These are phyloP conservation scores for Pammene fasciana DNA, from an alignment of 2,888 invertebrate species.

Conservation along the genomic window DNA sequence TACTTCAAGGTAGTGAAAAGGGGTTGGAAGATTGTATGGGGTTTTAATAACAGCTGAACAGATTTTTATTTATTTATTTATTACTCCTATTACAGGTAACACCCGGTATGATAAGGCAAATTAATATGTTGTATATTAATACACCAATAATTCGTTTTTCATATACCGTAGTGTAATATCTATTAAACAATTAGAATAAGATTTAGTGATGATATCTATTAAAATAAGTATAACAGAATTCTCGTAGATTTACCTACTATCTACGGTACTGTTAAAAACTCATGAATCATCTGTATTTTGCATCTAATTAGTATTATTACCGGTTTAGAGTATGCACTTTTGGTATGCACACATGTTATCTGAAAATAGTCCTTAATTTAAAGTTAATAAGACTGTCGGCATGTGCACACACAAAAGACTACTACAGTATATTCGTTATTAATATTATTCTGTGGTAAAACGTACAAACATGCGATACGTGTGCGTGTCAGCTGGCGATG, in stretches of 20 bases:
- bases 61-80: no score
- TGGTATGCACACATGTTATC: neutral
- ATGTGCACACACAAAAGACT: neutral
- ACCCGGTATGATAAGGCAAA: no score
- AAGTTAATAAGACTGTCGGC: neutral
- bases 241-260: neutral
- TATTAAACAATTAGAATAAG: no score
- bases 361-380: conserved; percentile 3
- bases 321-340: conserved; percentile 12
- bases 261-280: conserved; percentile 3
- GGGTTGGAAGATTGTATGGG: no score
- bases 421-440: neutral
- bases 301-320: conserved; percentile 7
- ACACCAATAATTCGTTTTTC: no score
- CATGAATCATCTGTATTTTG: conserved; percentile 9
- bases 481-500: conserved; percentile 14
- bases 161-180: no score
- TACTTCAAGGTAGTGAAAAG: no score
- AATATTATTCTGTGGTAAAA: neutral
- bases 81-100: no score
- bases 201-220: no score
- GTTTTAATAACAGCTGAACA: no score
- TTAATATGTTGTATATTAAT: no score
- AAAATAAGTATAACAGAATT: no score
- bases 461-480: conserved; percentile 6